A percentile compares a stretch with the other conserved stretches of the same genome.
Conservation (phyloP, 2,113 vertebrate genomes). For the Bujurquina vittata region DNA sequence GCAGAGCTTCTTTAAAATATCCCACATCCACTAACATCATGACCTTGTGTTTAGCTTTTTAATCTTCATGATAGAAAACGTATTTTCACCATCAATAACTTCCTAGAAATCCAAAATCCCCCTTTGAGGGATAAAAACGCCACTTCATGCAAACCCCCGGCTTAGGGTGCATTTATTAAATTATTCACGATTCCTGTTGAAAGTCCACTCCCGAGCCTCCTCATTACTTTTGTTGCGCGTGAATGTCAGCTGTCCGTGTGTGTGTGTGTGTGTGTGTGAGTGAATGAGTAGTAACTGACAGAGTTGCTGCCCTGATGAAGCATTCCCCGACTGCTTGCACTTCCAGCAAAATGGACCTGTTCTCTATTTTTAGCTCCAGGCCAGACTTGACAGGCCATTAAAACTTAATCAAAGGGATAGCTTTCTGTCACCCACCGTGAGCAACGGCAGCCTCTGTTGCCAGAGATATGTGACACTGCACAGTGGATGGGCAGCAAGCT, state of each 20-base stretch:
- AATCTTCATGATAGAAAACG: conserved; percentile 20
- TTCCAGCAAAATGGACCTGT: conserved; percentile 16
- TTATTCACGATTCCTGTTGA: conserved; percentile 21
- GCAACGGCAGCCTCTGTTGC: neutral
- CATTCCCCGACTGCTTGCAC: neutral
- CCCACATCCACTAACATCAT: neutral
- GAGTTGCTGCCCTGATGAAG: neutral
- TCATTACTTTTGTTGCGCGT: conserved; percentile 4
- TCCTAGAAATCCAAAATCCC: conserved; percentile 23
- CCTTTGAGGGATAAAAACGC: neutral
- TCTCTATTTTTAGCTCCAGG: conserved; percentile 56
- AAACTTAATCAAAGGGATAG: conserved; percentile 51
- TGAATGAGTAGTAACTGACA: neutral
- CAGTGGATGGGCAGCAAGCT: neutral
- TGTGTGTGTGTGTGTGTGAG: conserved; percentile 5
- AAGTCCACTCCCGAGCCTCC: neutral
- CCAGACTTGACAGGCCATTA: conserved; percentile 24
- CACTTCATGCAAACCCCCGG: neutral
- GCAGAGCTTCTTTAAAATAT: neutral
- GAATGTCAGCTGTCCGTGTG: neutral
- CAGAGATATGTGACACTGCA: neutral
- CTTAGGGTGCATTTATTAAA: conserved; percentile 37
- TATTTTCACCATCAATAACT: conserved; percentile 34
- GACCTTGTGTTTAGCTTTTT: neutral
- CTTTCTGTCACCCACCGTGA: conserved; percentile 7